Percentiles rank a stretch among this genome's conserved stretches.
Evolutionary conservation across 2,113 vertebrate genomes (phyloP).

Genomic region (Laterallus jamaicensis): DNA sequence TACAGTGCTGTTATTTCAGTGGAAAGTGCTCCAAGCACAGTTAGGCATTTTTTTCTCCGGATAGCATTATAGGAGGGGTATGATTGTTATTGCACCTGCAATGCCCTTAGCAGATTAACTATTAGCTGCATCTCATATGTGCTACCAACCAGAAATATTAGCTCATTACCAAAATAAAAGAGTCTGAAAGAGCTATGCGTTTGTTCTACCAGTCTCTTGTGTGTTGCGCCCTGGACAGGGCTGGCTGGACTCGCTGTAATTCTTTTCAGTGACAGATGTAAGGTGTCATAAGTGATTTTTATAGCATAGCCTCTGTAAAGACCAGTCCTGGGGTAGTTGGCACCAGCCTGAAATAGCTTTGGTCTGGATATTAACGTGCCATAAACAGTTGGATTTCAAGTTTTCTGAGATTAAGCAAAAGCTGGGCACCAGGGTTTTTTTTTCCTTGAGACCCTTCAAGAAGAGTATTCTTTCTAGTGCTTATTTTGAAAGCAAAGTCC

Average conservation of each 20-base stretch:
- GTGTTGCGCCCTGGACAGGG: background rate
- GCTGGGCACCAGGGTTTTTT: background rate
- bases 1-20: background rate
- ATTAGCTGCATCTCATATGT: background rate
- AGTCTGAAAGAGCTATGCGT: background rate
- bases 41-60: background rate
- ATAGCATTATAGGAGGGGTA: background rate
- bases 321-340: background rate
- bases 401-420: background rate
- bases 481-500: background rate
- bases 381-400: background rate
- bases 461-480: background rate
- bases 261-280: background rate
- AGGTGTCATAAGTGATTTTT: background rate
- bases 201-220: background rate
- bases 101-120: background rate
- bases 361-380: background rate
- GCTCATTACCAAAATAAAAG: background rate
- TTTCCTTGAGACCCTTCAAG: background rate
- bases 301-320: background rate
- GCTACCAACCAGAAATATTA: background rate
- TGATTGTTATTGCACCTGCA: background rate
- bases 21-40: background rate
- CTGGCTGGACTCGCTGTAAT: background rate
- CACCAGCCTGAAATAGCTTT: background rate